These are phyloP conservation scores for Apaloderma vittatum DNA, from an alignment of 2,113 vertebrate species.

Conservation along the genomic window DNA sequence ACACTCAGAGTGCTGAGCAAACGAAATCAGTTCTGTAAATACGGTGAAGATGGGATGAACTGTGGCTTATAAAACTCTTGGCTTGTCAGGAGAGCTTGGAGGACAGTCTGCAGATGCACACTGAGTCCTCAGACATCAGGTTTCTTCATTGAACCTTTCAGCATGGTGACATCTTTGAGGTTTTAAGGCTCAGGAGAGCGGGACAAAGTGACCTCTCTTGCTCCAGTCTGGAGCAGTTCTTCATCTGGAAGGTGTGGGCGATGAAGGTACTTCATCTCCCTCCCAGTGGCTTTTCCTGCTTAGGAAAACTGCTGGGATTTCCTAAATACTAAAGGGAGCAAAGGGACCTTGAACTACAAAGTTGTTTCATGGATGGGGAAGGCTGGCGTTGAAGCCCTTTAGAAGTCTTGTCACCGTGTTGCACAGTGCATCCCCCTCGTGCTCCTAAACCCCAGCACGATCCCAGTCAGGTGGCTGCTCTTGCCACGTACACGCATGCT, in stretches of 20 bases:
- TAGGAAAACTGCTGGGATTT: background rate
- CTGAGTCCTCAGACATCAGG: fast-evolving
- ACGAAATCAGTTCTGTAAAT: too few species aligned
- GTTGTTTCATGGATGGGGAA: background rate
- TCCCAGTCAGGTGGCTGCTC: background rate
- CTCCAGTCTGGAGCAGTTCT: background rate
- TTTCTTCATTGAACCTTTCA: background rate
- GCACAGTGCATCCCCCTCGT: background rate
- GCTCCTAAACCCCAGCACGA: background rate
- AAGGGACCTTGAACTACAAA: background rate
- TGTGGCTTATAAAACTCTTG: background rate
- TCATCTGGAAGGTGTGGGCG: background rate
- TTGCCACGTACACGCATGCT: fast-evolving
- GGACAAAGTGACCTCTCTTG: background rate
- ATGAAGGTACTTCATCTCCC: background rate
- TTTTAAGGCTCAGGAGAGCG: background rate
- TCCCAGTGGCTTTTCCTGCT: background rate
- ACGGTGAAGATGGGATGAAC: background rate
- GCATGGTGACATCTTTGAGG: fast-evolving
- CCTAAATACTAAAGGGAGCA: background rate
- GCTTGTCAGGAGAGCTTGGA: background rate
- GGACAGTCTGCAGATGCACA: background rate
- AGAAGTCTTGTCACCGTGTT: background rate
- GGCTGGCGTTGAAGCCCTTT: background rate
- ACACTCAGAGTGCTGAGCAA: background rate